Percentiles rank a stretch among this genome's conserved stretches.
Conservation (phyloP, 1,140 invertebrate genomes). For the Steinernema khuongi region DNA sequence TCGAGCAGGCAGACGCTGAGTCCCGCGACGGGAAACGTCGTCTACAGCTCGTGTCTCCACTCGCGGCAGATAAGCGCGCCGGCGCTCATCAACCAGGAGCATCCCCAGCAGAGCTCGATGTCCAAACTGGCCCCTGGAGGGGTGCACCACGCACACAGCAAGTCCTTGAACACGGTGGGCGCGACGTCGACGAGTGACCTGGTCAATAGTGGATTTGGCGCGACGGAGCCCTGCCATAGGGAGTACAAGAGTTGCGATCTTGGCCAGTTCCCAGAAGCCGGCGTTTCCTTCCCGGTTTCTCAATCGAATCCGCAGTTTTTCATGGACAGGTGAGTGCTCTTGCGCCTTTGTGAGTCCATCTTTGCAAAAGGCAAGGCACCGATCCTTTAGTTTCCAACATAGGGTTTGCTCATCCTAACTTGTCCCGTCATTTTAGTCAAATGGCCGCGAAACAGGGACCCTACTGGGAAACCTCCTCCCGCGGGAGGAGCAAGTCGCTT, state of each 20-base stretch:
- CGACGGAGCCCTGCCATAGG: neutral
- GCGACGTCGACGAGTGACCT: neutral
- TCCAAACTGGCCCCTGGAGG: neutral
- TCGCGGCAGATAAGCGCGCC: neutral
- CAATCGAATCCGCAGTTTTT: neutral
- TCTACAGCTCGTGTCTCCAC: neutral
- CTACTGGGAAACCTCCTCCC: neutral
- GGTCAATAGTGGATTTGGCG: neutral
- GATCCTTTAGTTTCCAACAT: too few relatives aligned
- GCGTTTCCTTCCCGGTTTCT: neutral
- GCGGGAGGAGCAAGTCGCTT: neutral
- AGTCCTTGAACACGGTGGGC: neutral
- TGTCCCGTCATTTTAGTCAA: neutral
- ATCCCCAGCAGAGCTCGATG: neutral
- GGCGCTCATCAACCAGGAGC: neutral
- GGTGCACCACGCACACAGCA: neutral
- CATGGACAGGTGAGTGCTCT: neutral
- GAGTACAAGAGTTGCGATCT: neutral
- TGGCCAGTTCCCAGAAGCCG: neutral
- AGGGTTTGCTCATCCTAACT: too few relatives aligned
- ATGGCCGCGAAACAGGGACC: neutral
- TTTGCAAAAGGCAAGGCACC: too few relatives aligned
- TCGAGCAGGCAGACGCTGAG: slow-evolving; percentile 7
- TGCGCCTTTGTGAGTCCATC: too few relatives aligned
- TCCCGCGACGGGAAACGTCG: neutral